Evolutionary conservation across 2,888 invertebrate species (phyloP), one percentile per base, ranked within the genome.

Genomic region (Synergus gifuensis): DNA sequence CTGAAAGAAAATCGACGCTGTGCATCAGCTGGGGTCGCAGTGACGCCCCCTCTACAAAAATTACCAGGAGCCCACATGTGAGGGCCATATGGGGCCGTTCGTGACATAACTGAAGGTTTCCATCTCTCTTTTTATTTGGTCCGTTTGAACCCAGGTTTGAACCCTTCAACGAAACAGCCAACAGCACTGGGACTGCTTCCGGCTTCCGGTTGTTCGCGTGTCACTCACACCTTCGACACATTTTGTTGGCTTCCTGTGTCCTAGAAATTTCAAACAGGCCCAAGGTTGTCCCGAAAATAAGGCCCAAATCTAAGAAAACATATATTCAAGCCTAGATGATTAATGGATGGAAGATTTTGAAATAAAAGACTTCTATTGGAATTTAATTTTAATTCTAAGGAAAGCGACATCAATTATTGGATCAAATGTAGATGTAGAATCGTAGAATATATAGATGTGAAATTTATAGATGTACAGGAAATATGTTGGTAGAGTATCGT

Each of bases 11-110:
- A 86, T 86, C 86, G 86, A 84, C 81, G 85, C 85, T 84, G 76
- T 84, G 84, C 86, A 90, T 90, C 90, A 89, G 88, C 91, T 91
- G 91, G 90, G 87, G 88, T 87, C 87, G 85, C 82, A 69, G 73
- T 77, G 79, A 82, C 81, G 82, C 84, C 85, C 85, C 84, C 84
- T 80, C 81, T 80, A 80, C 69, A 62, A 80, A 80, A 78, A 73
- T 73, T 78, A 66, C 79, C 79, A 78, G 84, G 84, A 85, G 82
- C 85, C 83, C 83, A 85, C 89, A 90, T 90, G 88, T 89, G 89
- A 79, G 86, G 84, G 82, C 87, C 90, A 89, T 87, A 88, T 89
- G 88, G 87, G 85, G 79, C 84, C 82, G 82, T 67, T 79, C 76
- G 62, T 62, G 73, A 60, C 78, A 76, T 76, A 78, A 60, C 76